These are phyloP conservation scores for Danio kyathit DNA, from an alignment of 2,797 vertebrate species.

Conservation along the genomic window DNA sequence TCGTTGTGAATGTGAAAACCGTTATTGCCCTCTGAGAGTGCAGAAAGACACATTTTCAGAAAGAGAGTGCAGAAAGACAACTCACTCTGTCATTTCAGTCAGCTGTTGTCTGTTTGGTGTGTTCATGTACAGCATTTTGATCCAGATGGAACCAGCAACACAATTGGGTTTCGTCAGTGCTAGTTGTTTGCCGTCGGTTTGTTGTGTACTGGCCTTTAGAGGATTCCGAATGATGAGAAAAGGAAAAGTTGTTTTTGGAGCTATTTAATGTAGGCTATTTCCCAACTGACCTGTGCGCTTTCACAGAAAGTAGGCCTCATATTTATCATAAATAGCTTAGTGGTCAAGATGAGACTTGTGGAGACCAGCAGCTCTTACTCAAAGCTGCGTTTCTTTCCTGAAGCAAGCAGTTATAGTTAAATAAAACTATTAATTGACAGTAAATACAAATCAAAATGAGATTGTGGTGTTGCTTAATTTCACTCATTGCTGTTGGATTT, in stretches of 20 bases:
- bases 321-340: slow-evolving; percentile 30
- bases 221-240: background rate
- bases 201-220: too few species aligned
- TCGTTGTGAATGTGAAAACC: too few species aligned
- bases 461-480: background rate
- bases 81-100: too few species aligned
- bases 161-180: too few species aligned
- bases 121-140: too few species aligned
- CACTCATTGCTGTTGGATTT: too few species aligned
- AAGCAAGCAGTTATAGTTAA: background rate
- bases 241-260: background rate
- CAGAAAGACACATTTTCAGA: too few species aligned
- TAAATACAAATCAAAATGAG: background rate
- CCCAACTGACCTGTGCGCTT: slow-evolving; percentile 4
- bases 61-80: too few species aligned
- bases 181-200: too few species aligned
- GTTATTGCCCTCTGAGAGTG: too few species aligned
- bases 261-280: background rate
- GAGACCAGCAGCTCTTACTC: background rate
- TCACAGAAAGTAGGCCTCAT: slow-evolving; percentile 38
- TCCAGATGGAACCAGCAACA: too few species aligned
- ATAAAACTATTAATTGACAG: background rate
- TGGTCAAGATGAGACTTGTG: background rate
- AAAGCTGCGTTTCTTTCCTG: background rate
- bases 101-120: too few species aligned